Evolutionary conservation across 2,888 invertebrate species (phyloP), one percentile per base, ranked within the genome.

Genomic region (Mimas tiliae): DNA sequence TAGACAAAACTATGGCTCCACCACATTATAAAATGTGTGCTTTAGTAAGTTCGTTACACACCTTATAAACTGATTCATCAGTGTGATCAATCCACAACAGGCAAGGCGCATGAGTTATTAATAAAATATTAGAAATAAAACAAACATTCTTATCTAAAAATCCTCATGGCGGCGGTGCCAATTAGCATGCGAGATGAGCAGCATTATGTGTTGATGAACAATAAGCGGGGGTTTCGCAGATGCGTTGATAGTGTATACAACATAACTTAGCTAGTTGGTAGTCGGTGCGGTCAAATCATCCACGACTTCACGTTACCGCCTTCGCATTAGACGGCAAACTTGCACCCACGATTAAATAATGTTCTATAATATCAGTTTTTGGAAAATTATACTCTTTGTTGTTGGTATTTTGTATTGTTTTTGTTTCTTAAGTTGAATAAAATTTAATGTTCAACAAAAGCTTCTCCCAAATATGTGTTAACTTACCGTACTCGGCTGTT

Each of bases 171-270:
- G 68, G 69, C 65, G 73, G 72, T 78, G 74, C 85, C 83, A 87
- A 87, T 87, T 87, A 87, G 86, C 81, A 84, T 77, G 73, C 70
- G 73, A 78, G 80, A 80, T 82, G 79, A 78, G 79, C 81, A 77
- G 79, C 76, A 77, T 76, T 79, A 74, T 77, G 72, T 70, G 75
- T 76, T 84, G 83, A 82, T 73, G 80, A 82, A 83, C 82, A 80
- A 83, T 82, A 77, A 74, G 69, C 75, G 71, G 74, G 69, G 55
- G 65, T 19, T 19, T 69, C 67, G 72, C 73, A 69, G 73, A 67
- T 69, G 67, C 55, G 53, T 27, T 65, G 16, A 53, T 63, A 47
- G 55, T 48, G 48, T 34, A 21, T 42, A 64, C 64, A 47, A 64
- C 65, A 65, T 65, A 47, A 55, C 65, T 48, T 47, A 14, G 48